Evolutionary conservation across 2,888 invertebrate species (phyloP).

Genomic region (Melipona bicolor): DNA sequence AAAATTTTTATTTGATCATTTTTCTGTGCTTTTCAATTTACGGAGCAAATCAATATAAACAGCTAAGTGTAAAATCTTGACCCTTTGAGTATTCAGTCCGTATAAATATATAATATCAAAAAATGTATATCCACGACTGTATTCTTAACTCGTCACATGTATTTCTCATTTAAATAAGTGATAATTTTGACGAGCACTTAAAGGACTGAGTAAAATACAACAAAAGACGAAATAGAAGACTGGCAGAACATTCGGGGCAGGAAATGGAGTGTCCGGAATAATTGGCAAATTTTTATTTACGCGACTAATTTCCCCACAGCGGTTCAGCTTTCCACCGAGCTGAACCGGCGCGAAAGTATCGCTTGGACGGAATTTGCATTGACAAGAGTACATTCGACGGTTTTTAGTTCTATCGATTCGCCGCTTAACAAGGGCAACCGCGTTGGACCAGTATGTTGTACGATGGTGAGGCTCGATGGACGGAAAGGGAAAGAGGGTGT

Average conservation of each 20-base stretch:
- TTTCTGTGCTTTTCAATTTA: too few relatives aligned
- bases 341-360: background rate
- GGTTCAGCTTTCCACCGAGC: background rate
- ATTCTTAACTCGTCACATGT: too few relatives aligned
- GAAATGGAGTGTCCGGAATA: too few relatives aligned
- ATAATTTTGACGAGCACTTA: too few relatives aligned
- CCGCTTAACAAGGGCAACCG: conserved; percentile 35
- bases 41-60: too few relatives aligned
- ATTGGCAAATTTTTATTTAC: background rate
- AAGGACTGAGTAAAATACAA: too few relatives aligned
- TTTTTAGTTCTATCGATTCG: conserved; percentile 18
- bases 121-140: too few relatives aligned
- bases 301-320: background rate
- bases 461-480: conserved; percentile 27
- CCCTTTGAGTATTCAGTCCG: too few relatives aligned
- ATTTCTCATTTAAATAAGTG: too few relatives aligned
- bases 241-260: background rate
- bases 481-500: conserved; percentile 39
- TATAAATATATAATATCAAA: too few relatives aligned
- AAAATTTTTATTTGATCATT: too few relatives aligned
- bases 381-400: background rate
- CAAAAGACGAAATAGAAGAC: background rate
- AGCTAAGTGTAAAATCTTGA: too few relatives aligned
- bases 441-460: conserved; percentile 31
- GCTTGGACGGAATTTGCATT: background rate